Conservation (phyloP, 2,797 vertebrate genomes). For the Chrysocyon brachyurus region DNA sequence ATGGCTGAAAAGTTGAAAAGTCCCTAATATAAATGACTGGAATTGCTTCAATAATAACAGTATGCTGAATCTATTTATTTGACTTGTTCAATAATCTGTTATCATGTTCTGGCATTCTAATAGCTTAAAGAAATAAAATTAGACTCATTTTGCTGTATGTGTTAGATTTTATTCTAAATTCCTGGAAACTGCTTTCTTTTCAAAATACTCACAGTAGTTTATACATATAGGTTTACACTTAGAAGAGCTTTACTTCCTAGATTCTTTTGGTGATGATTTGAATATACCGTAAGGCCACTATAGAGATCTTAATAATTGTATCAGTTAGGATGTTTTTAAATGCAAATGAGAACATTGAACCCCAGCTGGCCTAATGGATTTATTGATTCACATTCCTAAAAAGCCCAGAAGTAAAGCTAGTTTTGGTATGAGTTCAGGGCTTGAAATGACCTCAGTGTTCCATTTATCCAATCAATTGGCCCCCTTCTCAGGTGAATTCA, state of each 20-base stretch:
- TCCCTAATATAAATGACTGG: background rate
- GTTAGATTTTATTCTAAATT: conserved; percentile 2
- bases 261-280: background rate
- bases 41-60: background rate
- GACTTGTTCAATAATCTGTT: background rate
- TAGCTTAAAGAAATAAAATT: background rate
- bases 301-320: background rate
- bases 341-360: background rate
- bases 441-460: background rate
- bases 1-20: background rate
- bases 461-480: background rate
- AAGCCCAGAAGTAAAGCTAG: background rate
- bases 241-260: background rate
- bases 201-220: background rate
- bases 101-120: background rate
- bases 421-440: background rate
- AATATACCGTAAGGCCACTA: background rate
- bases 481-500: background rate
- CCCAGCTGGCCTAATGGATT: background rate
- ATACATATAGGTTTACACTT: background rate
- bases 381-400: background rate
- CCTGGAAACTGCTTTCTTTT: background rate
- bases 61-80: background rate
- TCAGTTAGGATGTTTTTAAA: background rate
- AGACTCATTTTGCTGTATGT: background rate